phyloP scores from a whole-genome alignment of 2,888 invertebrate genomes.

The Latheticus oryzae region DNA sequence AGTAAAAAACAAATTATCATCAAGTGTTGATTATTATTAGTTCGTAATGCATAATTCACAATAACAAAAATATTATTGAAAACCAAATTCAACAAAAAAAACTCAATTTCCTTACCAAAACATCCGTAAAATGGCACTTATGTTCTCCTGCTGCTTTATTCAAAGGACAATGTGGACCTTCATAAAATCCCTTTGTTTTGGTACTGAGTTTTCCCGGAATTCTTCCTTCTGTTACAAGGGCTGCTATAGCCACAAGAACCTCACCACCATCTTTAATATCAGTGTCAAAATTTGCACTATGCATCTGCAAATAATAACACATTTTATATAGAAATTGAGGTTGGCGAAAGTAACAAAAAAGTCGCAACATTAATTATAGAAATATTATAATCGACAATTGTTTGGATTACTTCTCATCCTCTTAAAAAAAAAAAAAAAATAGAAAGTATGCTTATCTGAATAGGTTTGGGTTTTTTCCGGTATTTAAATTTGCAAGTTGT shows the following conservation, averaged over 20 bases:
- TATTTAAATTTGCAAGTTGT: conserved; percentile 10
- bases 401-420: conserved; percentile 3
- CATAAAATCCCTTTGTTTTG: conserved; percentile 70
- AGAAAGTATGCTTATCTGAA: conserved; percentile 13
- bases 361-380: conserved; percentile 28
- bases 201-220: conserved; percentile 63
- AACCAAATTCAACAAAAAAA: too few relatives aligned
- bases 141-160: conserved; percentile 65
- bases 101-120: conserved; percentile 67
- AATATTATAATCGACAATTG: conserved; percentile 22
- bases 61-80: too few relatives aligned
- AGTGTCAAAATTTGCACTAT: conserved; percentile 61
- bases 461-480: conserved; percentile 16
- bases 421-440: conserved; percentile 13
- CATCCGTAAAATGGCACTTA: conserved; percentile 67
- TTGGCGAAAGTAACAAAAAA: conserved; percentile 42
- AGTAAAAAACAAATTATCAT: too few relatives aligned
- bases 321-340: conserved; percentile 13
- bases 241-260: conserved; percentile 62
- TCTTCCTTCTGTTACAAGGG: conserved; percentile 64
- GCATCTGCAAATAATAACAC: conserved; percentile 61
- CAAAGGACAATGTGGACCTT: conserved; percentile 76
- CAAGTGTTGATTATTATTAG: too few relatives aligned
- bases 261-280: conserved; percentile 58
- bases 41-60: too few relatives aligned